Evolutionary conservation across 2,888 invertebrate species (phyloP), one percentile per base, ranked within the genome.

Genomic region (Exocentrus adspersus): DNA sequence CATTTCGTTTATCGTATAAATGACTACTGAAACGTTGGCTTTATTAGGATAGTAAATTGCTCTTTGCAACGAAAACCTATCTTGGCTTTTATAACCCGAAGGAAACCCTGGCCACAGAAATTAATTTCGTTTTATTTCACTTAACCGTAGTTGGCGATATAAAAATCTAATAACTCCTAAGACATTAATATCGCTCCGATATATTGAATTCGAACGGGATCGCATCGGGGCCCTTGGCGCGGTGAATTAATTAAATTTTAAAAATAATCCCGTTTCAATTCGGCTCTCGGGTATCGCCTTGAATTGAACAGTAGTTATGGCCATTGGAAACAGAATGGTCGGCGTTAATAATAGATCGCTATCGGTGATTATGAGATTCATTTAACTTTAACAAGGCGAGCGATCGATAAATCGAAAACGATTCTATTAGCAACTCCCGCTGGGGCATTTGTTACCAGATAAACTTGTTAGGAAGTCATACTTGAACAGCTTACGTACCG

Each of bases 331-430:
- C 43, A 43, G 43, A 43, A 54, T 28, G 28, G 54, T 42, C 24
- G 41, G 20, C 43, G 54, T 54, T 54, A 54, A 43, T 54, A 54
- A 43, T 54, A 54, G 28, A 54, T 43, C 43, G 42, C 37, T 24
- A 57, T 50, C 41, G 56, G 14, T 42, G 41, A 59, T 59, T 59
- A 59, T 51, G 37, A 41, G 56, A 56, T 56, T 54, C 51, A 56
- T 62, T 62, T 57, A 46, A 50, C 37, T 42, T 41, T 51, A 50
- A 62, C 41, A 62, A 62, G 50, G 24, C 24, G 43, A 42, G 28
- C 19, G 51, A 20, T 50, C 50, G 42, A 59, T 59, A 59, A 32
- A 46, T 46, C 45, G 32, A 57, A 32, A 57, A 30, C 30, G 45
- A 24, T 24, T 24, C 24, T 24, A 7, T 57, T 46, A 57, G 20